Percentiles rank a stretch among this genome's conserved stretches.
Evolutionary conservation across 2,888 invertebrate species (phyloP).

Genomic region (Habroteleia sp.): DNA sequence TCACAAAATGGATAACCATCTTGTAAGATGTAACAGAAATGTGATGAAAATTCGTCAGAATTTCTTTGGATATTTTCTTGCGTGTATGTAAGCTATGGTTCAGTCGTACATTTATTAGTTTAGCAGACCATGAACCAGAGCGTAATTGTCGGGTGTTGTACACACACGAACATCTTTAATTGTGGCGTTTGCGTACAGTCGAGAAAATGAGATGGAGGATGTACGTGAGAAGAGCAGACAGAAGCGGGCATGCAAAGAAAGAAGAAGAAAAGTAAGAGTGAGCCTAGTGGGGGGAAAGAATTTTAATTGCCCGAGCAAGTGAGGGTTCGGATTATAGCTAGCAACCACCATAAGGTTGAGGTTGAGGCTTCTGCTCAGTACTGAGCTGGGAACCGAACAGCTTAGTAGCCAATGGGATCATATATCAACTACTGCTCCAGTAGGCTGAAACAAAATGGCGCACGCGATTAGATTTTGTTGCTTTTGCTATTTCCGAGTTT

Average conservation of each 20-base stretch:
- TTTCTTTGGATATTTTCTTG: slow-evolving; percentile 1
- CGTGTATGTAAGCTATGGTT: too few species aligned
- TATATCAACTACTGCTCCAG: slow-evolving; percentile 79
- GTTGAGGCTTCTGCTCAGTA: slow-evolving; percentile 71
- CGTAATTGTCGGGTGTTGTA: slow-evolving; percentile 42
- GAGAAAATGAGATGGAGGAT: slow-evolving; percentile 36
- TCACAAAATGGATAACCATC: too few species aligned
- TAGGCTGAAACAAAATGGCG: slow-evolving; percentile 66
- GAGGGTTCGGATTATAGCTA: slow-evolving; percentile 72
- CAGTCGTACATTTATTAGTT: slow-evolving; percentile 39
- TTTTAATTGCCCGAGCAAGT: slow-evolving; percentile 77
- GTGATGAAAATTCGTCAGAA: too few species aligned
- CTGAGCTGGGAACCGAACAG: slow-evolving; percentile 74
- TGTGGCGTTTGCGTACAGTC: slow-evolving; percentile 38
- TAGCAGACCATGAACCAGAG: slow-evolving; percentile 45
- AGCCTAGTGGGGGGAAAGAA: slow-evolving; percentile 74
- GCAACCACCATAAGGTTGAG: slow-evolving; percentile 70
- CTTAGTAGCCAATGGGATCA: slow-evolving; percentile 80
- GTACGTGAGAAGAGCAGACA: slow-evolving; percentile 38
- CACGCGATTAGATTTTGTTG: slow-evolving; percentile 53
- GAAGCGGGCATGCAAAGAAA: slow-evolving; percentile 53
- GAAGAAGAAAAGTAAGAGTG: slow-evolving; percentile 70
- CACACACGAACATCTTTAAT: slow-evolving; percentile 59
- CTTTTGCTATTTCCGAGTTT: slow-evolving; percentile 7
- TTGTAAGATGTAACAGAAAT: too few species aligned